Evolutionary conservation across 1,140 invertebrate species (phyloP).

Genomic region (Drosophila suzukii): DNA sequence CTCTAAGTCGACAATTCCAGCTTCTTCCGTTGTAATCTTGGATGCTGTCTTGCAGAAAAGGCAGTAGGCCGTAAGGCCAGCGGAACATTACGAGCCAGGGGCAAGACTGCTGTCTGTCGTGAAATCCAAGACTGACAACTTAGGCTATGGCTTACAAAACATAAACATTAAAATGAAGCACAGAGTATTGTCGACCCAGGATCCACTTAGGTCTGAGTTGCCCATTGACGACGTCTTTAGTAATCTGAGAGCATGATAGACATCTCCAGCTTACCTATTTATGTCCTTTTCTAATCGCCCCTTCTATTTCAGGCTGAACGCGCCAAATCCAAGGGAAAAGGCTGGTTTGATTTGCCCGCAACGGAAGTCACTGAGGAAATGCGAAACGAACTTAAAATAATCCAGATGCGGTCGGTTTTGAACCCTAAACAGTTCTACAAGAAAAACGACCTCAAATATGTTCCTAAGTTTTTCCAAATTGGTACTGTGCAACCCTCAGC

Average conservation of each 20-base stretch:
- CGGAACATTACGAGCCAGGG: conserved; percentile 61
- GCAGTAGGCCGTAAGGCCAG: conserved; percentile 79
- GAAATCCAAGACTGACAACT: conserved; percentile 43
- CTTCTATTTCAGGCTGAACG: conserved; percentile 85
- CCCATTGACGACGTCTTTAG: conserved; percentile 83
- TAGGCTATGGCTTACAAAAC: conserved; percentile 53
- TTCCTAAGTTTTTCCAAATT: conserved; percentile 97
- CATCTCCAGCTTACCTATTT: not conserved
- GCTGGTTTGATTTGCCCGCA: conserved; percentile 95
- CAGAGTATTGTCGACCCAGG: conserved; percentile 30
- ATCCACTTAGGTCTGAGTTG: conserved; percentile 30
- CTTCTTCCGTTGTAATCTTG: conserved; percentile 84
- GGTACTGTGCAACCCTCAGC: conserved; percentile 91
- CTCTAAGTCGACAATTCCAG: conserved; percentile 12
- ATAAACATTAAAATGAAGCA: conserved; percentile 37
- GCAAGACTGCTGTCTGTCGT: conserved; percentile 59
- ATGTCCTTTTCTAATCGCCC: not conserved
- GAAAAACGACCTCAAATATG: conserved; percentile 92
- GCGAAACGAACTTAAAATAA: conserved; percentile 93
- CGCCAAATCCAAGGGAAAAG: conserved; percentile 92
- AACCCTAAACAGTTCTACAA: conserved; percentile 98
- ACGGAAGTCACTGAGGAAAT: conserved; percentile 95
- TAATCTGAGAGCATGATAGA: conserved; percentile 63
- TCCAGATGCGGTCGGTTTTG: conserved; percentile 96
- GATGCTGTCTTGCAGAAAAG: conserved; percentile 49